Evolutionary conservation across 2,888 invertebrate genomes (phyloP), one percentile per base, ranked within the genome.

Genomic region (Drosophila multiciliata): DNA sequence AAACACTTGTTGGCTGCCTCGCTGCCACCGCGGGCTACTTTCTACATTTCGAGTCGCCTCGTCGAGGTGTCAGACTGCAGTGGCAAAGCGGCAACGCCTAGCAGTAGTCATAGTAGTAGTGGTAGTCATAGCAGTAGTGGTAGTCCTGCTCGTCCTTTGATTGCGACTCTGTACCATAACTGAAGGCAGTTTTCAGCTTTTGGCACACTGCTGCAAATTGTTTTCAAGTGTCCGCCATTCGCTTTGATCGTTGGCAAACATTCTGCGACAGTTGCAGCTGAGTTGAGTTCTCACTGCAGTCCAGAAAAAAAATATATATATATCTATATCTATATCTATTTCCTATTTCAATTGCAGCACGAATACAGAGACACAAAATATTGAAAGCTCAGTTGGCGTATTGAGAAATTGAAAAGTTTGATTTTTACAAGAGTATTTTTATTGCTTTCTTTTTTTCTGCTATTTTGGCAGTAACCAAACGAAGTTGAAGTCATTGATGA

Each of bases 1-100:
- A 89, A 85, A 87, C 85, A 87, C 85, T 85, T 89, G 85, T 85
- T 85, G 87, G 83, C 85, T 66, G 79, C 69, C 53, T 63, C 69
- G 67, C 62, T 65, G 60, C 63, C 72, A 36, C 80, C 70, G 59
- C 80, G 49, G 68, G 83, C 87, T 77, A 81, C 75, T 85, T 83
- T 71, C 87, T 75, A 79, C 68, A 83, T 83, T 73, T 45, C 55
- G 66, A 49, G 65, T 50, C 65, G 52, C 42, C 52, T 29, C 52
- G 40, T 42, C 59, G 71, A 75, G 80, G 80, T 83, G 84, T 80
- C 86, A 88, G 78, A 73, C 75, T 45, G 72, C 67, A 33, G 26
- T 72, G 48, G 20, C 48, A 38, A 36, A 60, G 50, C 52, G 42
- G 32, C 58, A 58, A 65, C 58, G 58, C 53, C 53, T 66, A 20